A percentile compares a stretch with the other conserved stretches of the same genome.
Conservation (phyloP, 2,888 invertebrate species). For the Nasonovia ribisnigri region DNA sequence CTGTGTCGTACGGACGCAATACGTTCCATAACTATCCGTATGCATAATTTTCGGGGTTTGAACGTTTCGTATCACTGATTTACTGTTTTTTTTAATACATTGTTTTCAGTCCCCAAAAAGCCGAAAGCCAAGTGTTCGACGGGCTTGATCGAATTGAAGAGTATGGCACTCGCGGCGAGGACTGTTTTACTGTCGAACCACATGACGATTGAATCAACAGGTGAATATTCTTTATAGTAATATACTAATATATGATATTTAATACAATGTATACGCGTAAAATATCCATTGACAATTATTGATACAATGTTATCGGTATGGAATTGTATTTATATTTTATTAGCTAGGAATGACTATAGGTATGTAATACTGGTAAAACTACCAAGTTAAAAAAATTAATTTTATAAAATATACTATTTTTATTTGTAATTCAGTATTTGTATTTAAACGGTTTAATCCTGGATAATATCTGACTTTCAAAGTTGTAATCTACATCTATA, state of each 20-base stretch:
- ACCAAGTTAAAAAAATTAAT: no score
- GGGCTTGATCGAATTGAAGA: slow-evolving; percentile 50
- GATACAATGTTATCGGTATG: neutral
- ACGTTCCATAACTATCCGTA: slow-evolving; percentile 49
- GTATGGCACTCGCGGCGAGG: neutral
- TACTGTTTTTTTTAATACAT: no score
- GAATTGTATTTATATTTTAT: neutral
- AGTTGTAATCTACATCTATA: neutral
- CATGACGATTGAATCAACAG: slow-evolving; percentile 26
- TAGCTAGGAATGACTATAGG: neutral
- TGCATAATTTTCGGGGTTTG: neutral
- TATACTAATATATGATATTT: neutral
- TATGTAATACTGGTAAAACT: no score
- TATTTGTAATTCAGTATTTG: neutral
- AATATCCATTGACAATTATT: neutral
- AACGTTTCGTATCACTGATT: neutral
- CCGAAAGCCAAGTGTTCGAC: slow-evolving; percentile 37
- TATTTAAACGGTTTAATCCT: no score
- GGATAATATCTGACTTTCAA: no score
- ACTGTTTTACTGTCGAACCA: slow-evolving; percentile 33
- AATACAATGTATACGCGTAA: neutral
- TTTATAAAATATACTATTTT: neutral
- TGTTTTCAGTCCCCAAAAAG: slow-evolving; percentile 29
- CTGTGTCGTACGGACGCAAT: slow-evolving; percentile 5
- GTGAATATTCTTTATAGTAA: neutral